Percentiles rank a stretch among this genome's conserved stretches.
phyloP scores from a whole-genome alignment of 2,797 vertebrate species.

The Lemur catta region DNA sequence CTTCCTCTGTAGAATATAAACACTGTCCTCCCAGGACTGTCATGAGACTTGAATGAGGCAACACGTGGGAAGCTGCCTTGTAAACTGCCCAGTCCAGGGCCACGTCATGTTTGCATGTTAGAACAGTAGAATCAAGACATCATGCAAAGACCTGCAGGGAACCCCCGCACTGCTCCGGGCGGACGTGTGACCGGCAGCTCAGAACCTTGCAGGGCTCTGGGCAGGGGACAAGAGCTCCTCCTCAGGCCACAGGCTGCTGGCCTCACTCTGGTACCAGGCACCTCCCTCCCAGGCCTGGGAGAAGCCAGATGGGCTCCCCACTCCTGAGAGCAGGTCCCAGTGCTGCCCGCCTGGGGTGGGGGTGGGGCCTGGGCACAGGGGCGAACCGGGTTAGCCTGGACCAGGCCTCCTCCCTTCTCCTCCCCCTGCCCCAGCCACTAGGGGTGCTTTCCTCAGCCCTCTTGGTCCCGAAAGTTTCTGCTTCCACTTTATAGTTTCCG shows the following conservation, averaged over 20 bases:
- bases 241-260: background rate
- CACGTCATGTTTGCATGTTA: background rate
- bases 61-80: background rate
- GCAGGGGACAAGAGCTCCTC: background rate
- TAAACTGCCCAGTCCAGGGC: background rate
- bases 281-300: background rate
- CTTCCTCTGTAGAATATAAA: background rate
- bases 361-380: background rate
- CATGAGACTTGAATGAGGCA: background rate
- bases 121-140: background rate
- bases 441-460: slow-evolving; percentile 73
- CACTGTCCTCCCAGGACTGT: background rate
- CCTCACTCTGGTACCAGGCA: background rate
- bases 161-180: background rate
- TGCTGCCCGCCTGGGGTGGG: fast-evolving
- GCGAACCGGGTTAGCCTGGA: background rate
- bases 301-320: background rate
- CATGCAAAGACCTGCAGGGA: slow-evolving; percentile 29
- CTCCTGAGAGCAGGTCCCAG: background rate
- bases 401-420: slow-evolving; percentile 34
- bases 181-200: background rate
- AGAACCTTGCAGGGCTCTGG: background rate
- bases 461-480: slow-evolving; percentile 81
- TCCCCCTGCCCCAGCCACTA: slow-evolving; percentile 11
- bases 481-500: slow-evolving; percentile 78